Percentiles rank a stretch among this genome's conserved stretches.
Evolutionary conservation across 1,140 invertebrate species (phyloP).

Genomic region (Brachionus sp.): DNA sequence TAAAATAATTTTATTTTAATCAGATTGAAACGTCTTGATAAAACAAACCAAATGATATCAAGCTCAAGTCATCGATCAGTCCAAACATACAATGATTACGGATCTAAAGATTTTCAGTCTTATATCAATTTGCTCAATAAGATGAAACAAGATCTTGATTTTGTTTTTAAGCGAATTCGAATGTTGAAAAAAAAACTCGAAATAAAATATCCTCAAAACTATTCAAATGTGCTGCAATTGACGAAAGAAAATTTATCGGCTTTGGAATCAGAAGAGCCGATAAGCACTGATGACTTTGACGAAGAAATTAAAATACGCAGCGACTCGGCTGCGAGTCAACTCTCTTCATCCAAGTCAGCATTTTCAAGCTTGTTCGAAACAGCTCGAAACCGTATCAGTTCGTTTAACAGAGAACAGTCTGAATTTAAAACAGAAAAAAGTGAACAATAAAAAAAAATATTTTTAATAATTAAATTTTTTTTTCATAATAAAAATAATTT

Average conservation of each 20-base stretch:
- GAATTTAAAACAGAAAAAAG: background rate
- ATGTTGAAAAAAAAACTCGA: slow-evolving; percentile 39
- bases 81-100: background rate
- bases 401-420: background rate
- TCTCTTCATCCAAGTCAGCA: background rate
- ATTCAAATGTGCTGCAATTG: background rate
- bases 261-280: background rate
- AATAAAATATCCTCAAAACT: background rate
- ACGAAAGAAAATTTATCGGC: background rate
- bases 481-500: background rate
- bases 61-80: background rate
- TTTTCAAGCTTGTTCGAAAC: slow-evolving; percentile 14
- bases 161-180: slow-evolving; percentile 1
- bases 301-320: background rate
- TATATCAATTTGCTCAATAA: slow-evolving; percentile 4
- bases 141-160: slow-evolving; percentile 31
- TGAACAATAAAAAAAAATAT: background rate
- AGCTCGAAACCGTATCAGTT: background rate
- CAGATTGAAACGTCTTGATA: slow-evolving; percentile 12
- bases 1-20: background rate
- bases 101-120: slow-evolving; percentile 28
- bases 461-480: background rate
- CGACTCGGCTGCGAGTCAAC: background rate
- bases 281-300: background rate
- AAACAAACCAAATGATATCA: background rate